Evolutionary conservation across 30 jellyfish, hydroid and myxozoan genomes (phyloP).

Genomic region (Hydractinia symbiolongicarpus): DNA sequence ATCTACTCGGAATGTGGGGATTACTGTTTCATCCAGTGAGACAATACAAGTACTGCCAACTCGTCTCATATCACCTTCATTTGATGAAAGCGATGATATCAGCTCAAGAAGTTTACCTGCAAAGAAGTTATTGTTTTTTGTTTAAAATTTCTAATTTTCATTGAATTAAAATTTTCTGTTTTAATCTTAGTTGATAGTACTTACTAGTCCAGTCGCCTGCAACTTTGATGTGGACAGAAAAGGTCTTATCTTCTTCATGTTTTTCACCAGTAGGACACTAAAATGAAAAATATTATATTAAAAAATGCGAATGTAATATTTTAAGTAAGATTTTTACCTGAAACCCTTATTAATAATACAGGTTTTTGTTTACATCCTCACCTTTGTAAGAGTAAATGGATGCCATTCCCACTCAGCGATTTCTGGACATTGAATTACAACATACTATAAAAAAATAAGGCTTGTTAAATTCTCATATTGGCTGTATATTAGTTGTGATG

Average conservation of each 20-base stretch:
- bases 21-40: conserved; percentile 6
- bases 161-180: too few relatives aligned
- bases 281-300: neutral
- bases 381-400: conserved; percentile 88
- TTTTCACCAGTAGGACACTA: conserved; percentile 49
- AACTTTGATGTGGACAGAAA: conserved; percentile 65
- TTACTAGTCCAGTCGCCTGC: conserved; percentile 89
- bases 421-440: conserved; percentile 78
- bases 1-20: conserved; percentile 36
- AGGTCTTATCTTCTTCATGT: conserved; percentile 31
- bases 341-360: neutral
- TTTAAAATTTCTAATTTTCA: too few relatives aligned
- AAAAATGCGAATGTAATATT: neutral
- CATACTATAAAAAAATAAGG: conserved; percentile 38
- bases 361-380: neutral
- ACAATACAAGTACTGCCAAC: conserved; percentile 45
- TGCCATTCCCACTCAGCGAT: conserved; percentile 94
- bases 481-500: neutral
- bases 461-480: neutral
- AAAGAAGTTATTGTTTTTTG: too few relatives aligned
- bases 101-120: too few relatives aligned
- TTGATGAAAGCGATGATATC: neutral
- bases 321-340: neutral
- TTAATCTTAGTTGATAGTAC: neutral
- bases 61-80: conserved; percentile 6